A percentile compares a stretch with the other conserved stretches of the same genome.
Conservation (phyloP, 1,140 invertebrate genomes). For the Bombus consobrinus region DNA sequence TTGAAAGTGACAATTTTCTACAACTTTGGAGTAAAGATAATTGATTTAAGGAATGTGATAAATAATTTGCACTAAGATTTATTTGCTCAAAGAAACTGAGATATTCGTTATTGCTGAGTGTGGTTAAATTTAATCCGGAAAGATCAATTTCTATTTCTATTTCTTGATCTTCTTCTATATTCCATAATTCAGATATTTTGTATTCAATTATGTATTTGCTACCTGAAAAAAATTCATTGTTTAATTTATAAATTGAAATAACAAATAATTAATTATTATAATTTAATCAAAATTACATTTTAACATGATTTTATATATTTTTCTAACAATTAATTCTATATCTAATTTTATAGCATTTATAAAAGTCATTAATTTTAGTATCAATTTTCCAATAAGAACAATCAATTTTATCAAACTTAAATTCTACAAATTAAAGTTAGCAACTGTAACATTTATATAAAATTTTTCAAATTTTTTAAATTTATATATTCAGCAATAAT, state of each 20-base stretch:
- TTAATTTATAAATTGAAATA: constrained; percentile 7
- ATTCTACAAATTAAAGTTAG: neutral
- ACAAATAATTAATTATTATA: neutral
- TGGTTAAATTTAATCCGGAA: constrained; percentile 76
- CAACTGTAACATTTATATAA: no score
- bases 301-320: neutral
- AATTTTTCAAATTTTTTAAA: no score
- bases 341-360: neutral
- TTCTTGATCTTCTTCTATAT: constrained; percentile 59
- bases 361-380: neutral
- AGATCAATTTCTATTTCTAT: constrained; percentile 76
- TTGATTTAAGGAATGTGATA: constrained; percentile 75
- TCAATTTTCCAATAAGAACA: neutral
- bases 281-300: neutral
- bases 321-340: neutral
- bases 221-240: constrained; percentile 74
- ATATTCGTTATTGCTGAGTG: constrained; percentile 83
- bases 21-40: constrained; percentile 77
- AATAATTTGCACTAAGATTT: constrained; percentile 73
- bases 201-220: constrained; percentile 86
- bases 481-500: no score
- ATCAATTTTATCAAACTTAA: neutral
- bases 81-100: constrained; percentile 80
- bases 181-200: constrained; percentile 78
- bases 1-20: constrained; percentile 72